Conservation (phyloP, 2,113 vertebrate genomes). For the Acanthochromis polyacanthus region DNA sequence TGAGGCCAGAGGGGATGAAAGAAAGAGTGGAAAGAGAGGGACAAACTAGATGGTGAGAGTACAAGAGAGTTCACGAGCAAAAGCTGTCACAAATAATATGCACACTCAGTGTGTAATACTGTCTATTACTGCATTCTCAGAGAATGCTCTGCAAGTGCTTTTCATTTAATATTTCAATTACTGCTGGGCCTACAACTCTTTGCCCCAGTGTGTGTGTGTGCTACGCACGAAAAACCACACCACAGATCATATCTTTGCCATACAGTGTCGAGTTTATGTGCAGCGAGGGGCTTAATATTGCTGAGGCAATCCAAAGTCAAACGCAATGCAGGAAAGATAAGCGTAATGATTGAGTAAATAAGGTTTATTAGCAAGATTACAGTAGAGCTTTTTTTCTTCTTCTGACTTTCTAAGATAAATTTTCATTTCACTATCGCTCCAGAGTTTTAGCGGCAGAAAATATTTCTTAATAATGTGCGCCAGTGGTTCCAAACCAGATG, state of each 20-base stretch:
- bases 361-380: background rate
- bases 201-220: slow-evolving; percentile 37
- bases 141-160: slow-evolving; percentile 65
- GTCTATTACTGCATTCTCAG: slow-evolving; percentile 56
- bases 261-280: slow-evolving; percentile 31
- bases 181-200: slow-evolving; percentile 23
- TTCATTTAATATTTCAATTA: slow-evolving; percentile 76
- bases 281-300: slow-evolving; percentile 32
- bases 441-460: background rate
- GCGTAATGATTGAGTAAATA: slow-evolving; percentile 25
- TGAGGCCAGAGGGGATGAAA: slow-evolving; percentile 27
- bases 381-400: background rate
- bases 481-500: background rate
- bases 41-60: slow-evolving; percentile 13
- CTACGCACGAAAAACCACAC: slow-evolving; percentile 42
- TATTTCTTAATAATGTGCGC: background rate
- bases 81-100: slow-evolving; percentile 61
- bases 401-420: background rate
- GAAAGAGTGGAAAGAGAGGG: slow-evolving; percentile 3
- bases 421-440: slow-evolving; percentile 8
- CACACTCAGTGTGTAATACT: slow-evolving; percentile 46
- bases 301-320: slow-evolving; percentile 26
- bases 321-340: slow-evolving; percentile 13
- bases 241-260: slow-evolving; percentile 39
- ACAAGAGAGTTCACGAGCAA: slow-evolving; percentile 30